Conservation (phyloP, 2,113 vertebrate genomes). For the Apodemus sylvaticus region DNA sequence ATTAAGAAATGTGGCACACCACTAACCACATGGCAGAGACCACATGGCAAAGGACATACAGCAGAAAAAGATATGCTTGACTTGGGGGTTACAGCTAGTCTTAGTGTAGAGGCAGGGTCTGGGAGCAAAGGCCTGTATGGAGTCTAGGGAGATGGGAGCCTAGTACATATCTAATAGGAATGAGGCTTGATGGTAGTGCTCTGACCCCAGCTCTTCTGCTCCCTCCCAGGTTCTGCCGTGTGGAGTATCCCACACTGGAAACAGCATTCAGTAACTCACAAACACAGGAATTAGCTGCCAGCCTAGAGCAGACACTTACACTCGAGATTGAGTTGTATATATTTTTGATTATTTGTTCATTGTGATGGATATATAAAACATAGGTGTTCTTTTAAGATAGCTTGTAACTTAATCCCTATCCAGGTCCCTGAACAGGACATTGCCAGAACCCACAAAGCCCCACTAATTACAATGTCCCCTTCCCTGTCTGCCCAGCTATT, state of each 20-base stretch:
- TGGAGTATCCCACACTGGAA: neutral
- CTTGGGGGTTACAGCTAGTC: neutral
- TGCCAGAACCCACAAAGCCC: neutral
- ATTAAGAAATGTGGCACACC: neutral
- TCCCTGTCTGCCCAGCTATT: neutral
- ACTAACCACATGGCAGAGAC: neutral
- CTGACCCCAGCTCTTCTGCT: neutral
- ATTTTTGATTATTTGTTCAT: neutral
- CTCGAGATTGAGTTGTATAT: neutral
- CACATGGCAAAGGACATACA: neutral
- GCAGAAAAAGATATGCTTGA: neutral
- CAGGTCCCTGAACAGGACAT: neutral
- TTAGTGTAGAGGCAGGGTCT: neutral
- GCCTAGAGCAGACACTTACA: neutral
- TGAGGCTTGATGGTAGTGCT: neutral
- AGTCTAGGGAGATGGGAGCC: neutral
- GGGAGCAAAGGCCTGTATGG: neutral
- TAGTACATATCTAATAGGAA: neutral
- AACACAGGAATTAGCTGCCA: neutral
- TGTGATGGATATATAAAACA: neutral
- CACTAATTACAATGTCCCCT: neutral
- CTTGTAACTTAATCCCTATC: neutral
- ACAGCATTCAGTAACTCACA: neutral
- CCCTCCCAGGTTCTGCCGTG: rapidly evolving
- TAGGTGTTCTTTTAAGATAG: neutral